Conservation (phyloP, 92 coral and sea anemone species). For the Epizoanthus rinbou region DNA sequence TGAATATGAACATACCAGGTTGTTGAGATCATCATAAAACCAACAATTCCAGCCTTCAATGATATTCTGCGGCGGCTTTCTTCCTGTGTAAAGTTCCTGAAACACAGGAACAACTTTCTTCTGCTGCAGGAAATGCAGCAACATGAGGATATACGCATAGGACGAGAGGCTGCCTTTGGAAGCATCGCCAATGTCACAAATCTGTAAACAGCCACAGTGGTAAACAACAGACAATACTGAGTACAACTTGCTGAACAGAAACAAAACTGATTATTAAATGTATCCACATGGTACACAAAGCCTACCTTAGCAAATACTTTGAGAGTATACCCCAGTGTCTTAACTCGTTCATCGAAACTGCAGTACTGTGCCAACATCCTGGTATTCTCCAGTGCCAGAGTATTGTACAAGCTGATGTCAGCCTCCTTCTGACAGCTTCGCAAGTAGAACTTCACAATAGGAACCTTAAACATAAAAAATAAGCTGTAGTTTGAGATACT, state of each 20-base stretch:
- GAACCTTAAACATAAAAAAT: conserved; percentile 56
- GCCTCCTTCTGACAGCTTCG: conserved; percentile 83
- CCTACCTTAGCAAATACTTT: conserved; percentile 95
- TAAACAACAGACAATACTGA: neutral
- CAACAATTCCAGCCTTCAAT: conserved; percentile 96
- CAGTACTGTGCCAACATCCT: conserved; percentile 81
- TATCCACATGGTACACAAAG: neutral
- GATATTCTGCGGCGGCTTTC: conserved; percentile 59
- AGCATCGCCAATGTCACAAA: conserved; percentile 99
- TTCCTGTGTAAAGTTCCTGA: conserved; percentile 72
- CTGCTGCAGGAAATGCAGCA: conserved; percentile 90
- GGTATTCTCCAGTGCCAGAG: conserved; percentile 90
- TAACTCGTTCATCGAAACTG: conserved; percentile 80
- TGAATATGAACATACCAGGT: conserved; percentile 65
- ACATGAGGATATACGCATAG: conserved; percentile 93
- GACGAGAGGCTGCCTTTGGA: conserved; percentile 97
- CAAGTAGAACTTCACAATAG: conserved; percentile 91
- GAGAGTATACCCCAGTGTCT: conserved; percentile 81
- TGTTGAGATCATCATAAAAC: conserved; percentile 72
- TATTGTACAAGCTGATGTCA: conserved; percentile 93
- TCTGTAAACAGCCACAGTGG: conserved; percentile 42
- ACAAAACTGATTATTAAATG: neutral
- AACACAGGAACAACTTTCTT: conserved; percentile 83
- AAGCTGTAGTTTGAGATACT: neutral
- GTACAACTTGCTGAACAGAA: neutral